Evolutionary conservation across 2,888 invertebrate genomes (phyloP).

Genomic region (Phanerotoma sp.): DNA sequence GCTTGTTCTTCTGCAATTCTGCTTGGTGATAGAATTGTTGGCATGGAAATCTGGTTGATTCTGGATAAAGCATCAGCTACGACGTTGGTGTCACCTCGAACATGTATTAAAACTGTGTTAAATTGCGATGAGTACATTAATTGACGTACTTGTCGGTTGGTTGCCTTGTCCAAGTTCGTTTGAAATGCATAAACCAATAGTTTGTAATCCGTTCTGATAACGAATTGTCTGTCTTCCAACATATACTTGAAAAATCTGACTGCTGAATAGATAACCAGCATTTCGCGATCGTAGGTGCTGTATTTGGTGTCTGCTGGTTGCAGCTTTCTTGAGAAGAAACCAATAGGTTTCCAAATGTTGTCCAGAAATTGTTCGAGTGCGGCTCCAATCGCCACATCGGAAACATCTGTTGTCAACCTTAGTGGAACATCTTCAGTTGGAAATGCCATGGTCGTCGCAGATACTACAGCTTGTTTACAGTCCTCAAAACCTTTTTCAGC

Average conservation of each 20-base stretch:
- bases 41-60: conserved; percentile 21
- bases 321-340: conserved; percentile 36
- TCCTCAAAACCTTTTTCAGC: too few relatives aligned
- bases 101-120: conserved; percentile 25
- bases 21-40: conserved; percentile 14
- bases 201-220: conserved; percentile 25
- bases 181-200: conserved; percentile 21
- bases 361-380: background rate
- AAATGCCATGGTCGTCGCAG: too few relatives aligned
- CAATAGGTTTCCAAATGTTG: conserved; percentile 32
- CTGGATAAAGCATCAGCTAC: conserved; percentile 34
- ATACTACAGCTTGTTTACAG: too few relatives aligned
- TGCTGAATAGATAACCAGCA: conserved; percentile 21
- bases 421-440: too few relatives aligned
- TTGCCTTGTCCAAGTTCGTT: conserved; percentile 23
- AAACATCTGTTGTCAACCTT: too few relatives aligned
- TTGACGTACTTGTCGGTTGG: conserved; percentile 28
- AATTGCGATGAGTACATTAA: conserved; percentile 26
- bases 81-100: conserved; percentile 28
- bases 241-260: conserved; percentile 23
- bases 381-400: too few relatives aligned
- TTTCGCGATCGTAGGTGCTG: conserved; percentile 32
- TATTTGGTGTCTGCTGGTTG: conserved; percentile 16
- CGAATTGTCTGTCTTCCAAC: conserved; percentile 22
- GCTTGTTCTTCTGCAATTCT: conserved; percentile 21